Percentiles rank a stretch among this genome's conserved stretches.
These are phyloP conservation scores for Isaurus tuberculatus DNA, from an alignment of 92 coral and sea anemone genomes.

Conservation along the genomic window DNA sequence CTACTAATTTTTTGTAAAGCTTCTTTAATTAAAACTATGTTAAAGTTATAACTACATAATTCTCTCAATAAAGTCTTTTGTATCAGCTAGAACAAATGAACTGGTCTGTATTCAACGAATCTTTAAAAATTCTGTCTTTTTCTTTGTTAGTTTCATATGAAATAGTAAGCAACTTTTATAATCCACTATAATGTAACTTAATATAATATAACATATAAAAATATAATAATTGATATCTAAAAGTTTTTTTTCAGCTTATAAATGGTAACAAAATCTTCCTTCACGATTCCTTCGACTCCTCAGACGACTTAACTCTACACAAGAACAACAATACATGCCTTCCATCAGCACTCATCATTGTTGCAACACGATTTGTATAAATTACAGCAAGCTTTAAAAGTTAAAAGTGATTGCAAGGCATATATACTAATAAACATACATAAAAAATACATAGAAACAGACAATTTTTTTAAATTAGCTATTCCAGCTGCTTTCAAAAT, in stretches of 20 bases:
- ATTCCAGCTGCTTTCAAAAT: too few species aligned
- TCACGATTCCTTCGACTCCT: constrained; percentile 6
- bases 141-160: too few species aligned
- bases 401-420: too few species aligned
- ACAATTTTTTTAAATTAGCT: too few species aligned
- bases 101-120: not conserved
- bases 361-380: not conserved
- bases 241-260: constrained; percentile 22
- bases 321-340: not conserved
- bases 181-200: not conserved
- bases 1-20: too few species aligned
- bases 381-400: not conserved
- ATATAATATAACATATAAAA: not conserved
- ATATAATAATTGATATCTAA: not conserved
- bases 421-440: too few species aligned
- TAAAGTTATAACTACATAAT: too few species aligned
- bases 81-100: too few species aligned
- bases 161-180: not conserved
- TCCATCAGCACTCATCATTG: not conserved
- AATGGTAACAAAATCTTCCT: constrained; percentile 10
- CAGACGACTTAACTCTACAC: not conserved
- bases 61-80: too few species aligned
- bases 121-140: too few species aligned
- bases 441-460: too few species aligned
- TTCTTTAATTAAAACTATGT: too few species aligned